phyloP scores from a whole-genome alignment of 2,888 invertebrate genomes.

The Sphaerophoria rueppellii region DNA sequence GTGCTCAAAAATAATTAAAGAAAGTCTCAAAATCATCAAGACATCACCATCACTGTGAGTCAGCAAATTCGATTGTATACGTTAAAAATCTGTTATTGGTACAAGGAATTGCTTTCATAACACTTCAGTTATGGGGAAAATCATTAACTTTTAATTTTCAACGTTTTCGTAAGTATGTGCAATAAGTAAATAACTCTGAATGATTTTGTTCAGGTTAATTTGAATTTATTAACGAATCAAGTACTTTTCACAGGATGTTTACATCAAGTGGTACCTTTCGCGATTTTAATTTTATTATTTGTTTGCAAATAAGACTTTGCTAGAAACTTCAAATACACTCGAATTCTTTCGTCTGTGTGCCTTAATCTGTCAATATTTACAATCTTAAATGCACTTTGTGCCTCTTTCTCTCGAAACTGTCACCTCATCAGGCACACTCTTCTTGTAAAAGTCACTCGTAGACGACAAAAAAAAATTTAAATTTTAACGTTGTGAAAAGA shows the following conservation, averaged over 20 bases:
- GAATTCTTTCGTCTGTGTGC: neutral
- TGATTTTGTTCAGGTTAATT: no score
- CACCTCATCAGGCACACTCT: neutral
- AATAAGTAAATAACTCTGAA: no score
- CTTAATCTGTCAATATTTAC: no score
- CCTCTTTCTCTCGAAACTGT: neutral
- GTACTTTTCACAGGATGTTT: constrained; percentile 15
- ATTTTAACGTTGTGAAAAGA: constrained; percentile 7
- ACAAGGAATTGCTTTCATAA: constrained; percentile 19
- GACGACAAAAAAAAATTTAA: neutral
- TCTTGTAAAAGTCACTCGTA: neutral
- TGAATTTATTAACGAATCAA: no score
- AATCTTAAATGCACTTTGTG: neutral
- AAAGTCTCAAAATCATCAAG: constrained; percentile 9
- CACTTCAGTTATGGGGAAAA: neutral
- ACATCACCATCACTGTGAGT: neutral
- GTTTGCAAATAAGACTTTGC: constrained; percentile 1
- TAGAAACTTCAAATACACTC: neutral
- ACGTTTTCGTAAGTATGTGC: neutral
- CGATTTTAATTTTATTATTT: neutral
- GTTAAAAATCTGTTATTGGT: neutral
- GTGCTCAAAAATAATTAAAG: neutral
- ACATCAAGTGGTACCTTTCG: neutral
- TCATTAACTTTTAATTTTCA: neutral
- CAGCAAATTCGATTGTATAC: neutral